Evolutionary conservation across 2,888 invertebrate species (phyloP).

Genomic region (Pteria penguin): DNA sequence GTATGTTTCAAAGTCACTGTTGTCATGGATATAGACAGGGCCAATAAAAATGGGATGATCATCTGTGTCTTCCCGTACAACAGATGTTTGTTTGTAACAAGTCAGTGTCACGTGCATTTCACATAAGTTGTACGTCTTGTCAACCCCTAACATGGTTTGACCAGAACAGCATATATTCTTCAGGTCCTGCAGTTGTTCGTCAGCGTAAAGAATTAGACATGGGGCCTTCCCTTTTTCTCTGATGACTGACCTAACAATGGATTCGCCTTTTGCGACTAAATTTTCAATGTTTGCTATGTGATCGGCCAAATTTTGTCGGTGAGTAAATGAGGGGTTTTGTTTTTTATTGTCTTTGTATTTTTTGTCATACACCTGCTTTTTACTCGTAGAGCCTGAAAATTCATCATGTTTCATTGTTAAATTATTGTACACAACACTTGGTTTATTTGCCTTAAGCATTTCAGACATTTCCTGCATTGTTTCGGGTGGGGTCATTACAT

Average conservation of each 20-base stretch:
- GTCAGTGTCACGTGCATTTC: slow-evolving; percentile 15
- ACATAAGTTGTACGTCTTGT: slow-evolving; percentile 7
- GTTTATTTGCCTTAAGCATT: background rate
- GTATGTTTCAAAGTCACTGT: slow-evolving; percentile 3
- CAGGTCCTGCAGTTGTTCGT: slow-evolving; percentile 6
- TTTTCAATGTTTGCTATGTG: slow-evolving; percentile 15
- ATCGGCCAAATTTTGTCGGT: slow-evolving; percentile 4
- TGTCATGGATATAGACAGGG: background rate
- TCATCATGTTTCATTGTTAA: background rate
- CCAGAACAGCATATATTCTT: slow-evolving; percentile 7
- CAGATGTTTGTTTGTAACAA: background rate
- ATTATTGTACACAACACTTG: background rate
- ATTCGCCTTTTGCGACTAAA: background rate
- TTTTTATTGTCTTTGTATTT: background rate
- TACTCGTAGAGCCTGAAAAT: background rate
- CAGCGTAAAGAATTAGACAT: slow-evolving; percentile 7
- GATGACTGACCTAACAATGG: slow-evolving; percentile 5
- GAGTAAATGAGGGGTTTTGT: background rate
- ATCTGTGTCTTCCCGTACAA: background rate
- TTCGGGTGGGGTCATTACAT: background rate
- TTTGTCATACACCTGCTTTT: background rate
- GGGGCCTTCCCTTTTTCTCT: slow-evolving; percentile 27
- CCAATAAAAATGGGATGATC: background rate
- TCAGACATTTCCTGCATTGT: background rate
- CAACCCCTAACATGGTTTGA: background rate